These are phyloP conservation scores for Ennomos quercinarius DNA, from an alignment of 2,888 invertebrate genomes.

Conservation along the genomic window DNA sequence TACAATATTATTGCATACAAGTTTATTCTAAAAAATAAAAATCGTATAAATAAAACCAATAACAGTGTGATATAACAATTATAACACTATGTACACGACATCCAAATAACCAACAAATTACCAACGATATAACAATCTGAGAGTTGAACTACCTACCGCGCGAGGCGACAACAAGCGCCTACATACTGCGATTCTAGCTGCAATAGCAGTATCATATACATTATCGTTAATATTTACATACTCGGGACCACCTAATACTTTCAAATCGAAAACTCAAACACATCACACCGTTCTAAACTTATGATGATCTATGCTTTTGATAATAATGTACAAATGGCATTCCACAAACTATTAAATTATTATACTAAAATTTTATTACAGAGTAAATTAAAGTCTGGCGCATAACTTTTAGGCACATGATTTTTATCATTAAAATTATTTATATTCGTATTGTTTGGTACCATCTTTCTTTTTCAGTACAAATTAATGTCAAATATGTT, in stretches of 20 bases:
- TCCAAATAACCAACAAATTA: slow-evolving; percentile 12
- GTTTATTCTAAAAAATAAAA: slow-evolving; percentile 1
- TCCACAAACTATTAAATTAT: not conserved
- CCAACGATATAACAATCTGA: slow-evolving; percentile 15
- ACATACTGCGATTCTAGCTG: slow-evolving; percentile 1
- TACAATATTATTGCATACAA: slow-evolving; percentile 10
- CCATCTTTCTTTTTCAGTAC: too few relatives aligned
- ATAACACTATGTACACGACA: slow-evolving; percentile 18
- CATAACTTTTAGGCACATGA: too few relatives aligned
- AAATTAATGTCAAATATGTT: too few relatives aligned
- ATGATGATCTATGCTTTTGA: not conserved
- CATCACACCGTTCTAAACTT: not conserved
- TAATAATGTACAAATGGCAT: slow-evolving; percentile 4
- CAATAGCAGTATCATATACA: slow-evolving; percentile 13
- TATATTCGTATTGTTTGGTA: too few relatives aligned
- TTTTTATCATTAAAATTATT: too few relatives aligned
- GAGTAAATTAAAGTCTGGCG: too few relatives aligned
- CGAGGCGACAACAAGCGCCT: slow-evolving; percentile 1
- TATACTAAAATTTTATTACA: too few relatives aligned
- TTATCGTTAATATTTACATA: slow-evolving; percentile 1
- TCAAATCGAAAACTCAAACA: not conserved
- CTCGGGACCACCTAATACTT: not conserved
- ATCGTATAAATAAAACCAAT: slow-evolving; percentile 12
- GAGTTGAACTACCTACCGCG: not conserved
- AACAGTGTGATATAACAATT: slow-evolving; percentile 12